Conservation (phyloP, 53 echinoderm and acorn worm genomes). For the Crossaster papposus region DNA sequence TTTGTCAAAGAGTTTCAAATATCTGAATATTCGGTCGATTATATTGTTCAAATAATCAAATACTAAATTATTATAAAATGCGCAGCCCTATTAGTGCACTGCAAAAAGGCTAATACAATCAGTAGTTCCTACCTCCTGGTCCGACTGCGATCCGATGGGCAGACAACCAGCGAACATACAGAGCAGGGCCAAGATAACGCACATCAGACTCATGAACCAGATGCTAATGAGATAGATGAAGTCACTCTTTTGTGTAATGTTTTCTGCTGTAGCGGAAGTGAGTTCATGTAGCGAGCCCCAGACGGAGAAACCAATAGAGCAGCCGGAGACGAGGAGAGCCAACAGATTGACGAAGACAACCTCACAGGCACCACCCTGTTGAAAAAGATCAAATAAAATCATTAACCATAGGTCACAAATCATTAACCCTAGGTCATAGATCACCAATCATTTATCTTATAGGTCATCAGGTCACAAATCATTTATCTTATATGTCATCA, state of each 20-base stretch:
- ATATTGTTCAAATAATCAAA: no score
- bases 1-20: no score
- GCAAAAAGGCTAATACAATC: no score
- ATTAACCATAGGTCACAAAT: no score
- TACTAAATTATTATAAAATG: no score
- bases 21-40: no score
- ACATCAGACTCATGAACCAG: constrained; percentile 37
- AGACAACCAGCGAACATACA: constrained; percentile 40
- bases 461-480: no score
- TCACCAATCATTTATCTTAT: no score
- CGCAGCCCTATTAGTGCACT: no score
- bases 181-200: constrained; percentile 8
- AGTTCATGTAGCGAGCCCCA: not conserved
- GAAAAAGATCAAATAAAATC: not conserved
- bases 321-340: not conserved
- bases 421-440: no score
- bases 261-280: no score
- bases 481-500: no score
- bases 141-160: not conserved
- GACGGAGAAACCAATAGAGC: constrained; percentile 10
- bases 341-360: constrained; percentile 34
- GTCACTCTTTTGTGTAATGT: not conserved
- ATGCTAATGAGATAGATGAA: constrained; percentile 17
- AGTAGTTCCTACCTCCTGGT: constrained; percentile 15
- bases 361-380: constrained; percentile 40